Base-by-base conservation (phyloP, 2,797 vertebrate genomes). In the Centroberyx gerrardi region DNA sequence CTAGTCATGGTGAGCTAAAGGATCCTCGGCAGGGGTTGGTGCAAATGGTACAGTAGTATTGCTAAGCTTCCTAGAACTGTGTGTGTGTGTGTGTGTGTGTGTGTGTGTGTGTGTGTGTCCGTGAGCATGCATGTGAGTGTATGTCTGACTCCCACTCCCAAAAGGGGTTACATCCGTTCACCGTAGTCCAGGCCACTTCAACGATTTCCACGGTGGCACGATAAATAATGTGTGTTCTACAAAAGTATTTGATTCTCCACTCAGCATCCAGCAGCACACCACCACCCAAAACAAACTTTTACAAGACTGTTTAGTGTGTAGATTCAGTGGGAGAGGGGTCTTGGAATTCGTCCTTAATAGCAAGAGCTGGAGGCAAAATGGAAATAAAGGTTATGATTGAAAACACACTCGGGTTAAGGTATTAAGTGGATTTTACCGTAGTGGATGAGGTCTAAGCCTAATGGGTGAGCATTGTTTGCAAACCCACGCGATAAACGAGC, bases 311-410 rank as follows among this genome's bases (percentile, higher is more conserved):
- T 86, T 79, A 76, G 76, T 46, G 54, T 69, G 58, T 51, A 31
- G 28, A 78, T 72, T 65, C 17, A 51, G 18, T 71, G 38, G 56
- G 74, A 8, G 5, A 76, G 56, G 81, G 46, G 53, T 75, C 77
- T 76, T 82, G 49, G 42, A 81, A 73, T 73, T 84, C 51, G 72
- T 72, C 66, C 78, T 86, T 33, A 69, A 81, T 76, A 69, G 73
- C 66, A 67, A 80, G 61, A 78, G 84, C 87, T 82, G 49, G 63
- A 89, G 80, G 79, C 79, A 73, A 83, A 76, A 84, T 85, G 68
- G 76, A 78, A 85, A 86, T 69, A 84, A 82, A 80, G 68, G 65
- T 84, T 82, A 69, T 78, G 63, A 90, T 84, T 88, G 72, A 81
- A 90, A 93, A 78, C 86, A 72, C 46, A 88, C 44, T 42, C 9